Conservation (phyloP, 2,888 invertebrate genomes). For the Sclerodermus sp. region DNA sequence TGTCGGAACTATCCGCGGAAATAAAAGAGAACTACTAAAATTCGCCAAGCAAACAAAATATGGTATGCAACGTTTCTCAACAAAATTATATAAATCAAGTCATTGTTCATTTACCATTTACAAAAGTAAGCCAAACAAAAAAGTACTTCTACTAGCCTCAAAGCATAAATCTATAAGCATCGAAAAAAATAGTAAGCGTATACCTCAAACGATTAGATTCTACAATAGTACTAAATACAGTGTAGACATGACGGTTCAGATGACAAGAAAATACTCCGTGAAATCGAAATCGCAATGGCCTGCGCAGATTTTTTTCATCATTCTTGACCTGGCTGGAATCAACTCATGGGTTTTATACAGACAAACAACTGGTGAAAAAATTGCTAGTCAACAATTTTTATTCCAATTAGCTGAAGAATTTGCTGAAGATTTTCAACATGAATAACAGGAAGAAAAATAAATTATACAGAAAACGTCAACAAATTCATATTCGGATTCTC, state of each 20-base stretch:
- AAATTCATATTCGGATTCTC: not conserved
- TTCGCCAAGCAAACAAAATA: not conserved
- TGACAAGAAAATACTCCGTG: not conserved
- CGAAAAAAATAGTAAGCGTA: not conserved
- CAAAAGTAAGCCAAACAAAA: not conserved
- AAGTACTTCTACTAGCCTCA: not conserved
- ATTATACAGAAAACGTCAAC: not conserved
- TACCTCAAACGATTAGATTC: slow-evolving; percentile 8
- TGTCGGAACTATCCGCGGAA: slow-evolving; percentile 28
- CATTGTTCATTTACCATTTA: not conserved
- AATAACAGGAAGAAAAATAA: not conserved
- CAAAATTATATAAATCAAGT: not conserved
- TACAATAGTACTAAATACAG: slow-evolving; percentile 10
- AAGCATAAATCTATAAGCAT: not conserved
- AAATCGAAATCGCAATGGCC: not conserved
- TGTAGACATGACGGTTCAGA: slow-evolving; percentile 11
- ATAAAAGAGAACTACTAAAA: slow-evolving; percentile 12
- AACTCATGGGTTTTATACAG: not conserved
- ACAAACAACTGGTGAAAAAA: not conserved
- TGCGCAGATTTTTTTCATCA: not conserved
- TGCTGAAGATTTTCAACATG: not conserved
- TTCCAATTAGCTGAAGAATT: not conserved
- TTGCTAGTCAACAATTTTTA: not conserved
- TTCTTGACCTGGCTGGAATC: not conserved
- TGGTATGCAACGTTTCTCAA: not conserved